Evolutionary conservation across 30 jellyfish, hydroid and myxozoan species (phyloP), one percentile per base, ranked within the genome.

Genomic region (Aurelia aurita complex sp. Pacific): DNA sequence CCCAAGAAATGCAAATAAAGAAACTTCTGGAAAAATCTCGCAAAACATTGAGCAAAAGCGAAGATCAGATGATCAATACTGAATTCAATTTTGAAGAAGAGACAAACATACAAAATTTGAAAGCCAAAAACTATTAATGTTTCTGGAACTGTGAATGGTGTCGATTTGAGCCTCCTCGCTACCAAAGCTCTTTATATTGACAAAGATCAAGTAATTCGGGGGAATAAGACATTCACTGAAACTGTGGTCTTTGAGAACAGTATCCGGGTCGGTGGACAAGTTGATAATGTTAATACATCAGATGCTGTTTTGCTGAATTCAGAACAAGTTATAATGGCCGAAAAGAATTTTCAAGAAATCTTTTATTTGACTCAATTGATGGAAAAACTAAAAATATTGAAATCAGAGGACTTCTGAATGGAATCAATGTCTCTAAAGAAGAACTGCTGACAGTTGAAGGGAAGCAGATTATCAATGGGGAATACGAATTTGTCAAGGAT

Each of bases 331-430:
- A 74, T 87, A 51, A 19, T n/a, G 94, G 89, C 14, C 67, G 75
- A 5, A 80, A 76, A 69, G 69, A 66, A 3, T 81, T 92, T 55
- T 29, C 55, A 10, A 87, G 88, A 5, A 76, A 73, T 53, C 34
- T 77, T 8, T 38, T 74, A 14, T 69, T 88, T n/a, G 72, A 63
- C 29, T 53, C 89, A 23, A 74, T 66, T 1, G 55, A 42, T 23
- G 19, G 38, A 0, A 40, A 54, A 23, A 19, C 35, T 61, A 80
- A 55, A 63, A 79, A 85, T 50, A n/a, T 89, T 0, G 85, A 68
- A 9, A 80, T 94, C 46, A 36, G 70, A 65, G 98, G 98, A 5
- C 77, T 55, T n/a, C 18, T 88, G 17, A 83, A 94, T 72, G 94
- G 87, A 1, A 33, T 64, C n/a, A 71, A 67, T 43, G 42, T 89